Percentiles rank a stretch among this genome's conserved stretches.
phyloP scores from a whole-genome alignment of 2,113 vertebrate genomes.

The Antechinus stuartii region DNA sequence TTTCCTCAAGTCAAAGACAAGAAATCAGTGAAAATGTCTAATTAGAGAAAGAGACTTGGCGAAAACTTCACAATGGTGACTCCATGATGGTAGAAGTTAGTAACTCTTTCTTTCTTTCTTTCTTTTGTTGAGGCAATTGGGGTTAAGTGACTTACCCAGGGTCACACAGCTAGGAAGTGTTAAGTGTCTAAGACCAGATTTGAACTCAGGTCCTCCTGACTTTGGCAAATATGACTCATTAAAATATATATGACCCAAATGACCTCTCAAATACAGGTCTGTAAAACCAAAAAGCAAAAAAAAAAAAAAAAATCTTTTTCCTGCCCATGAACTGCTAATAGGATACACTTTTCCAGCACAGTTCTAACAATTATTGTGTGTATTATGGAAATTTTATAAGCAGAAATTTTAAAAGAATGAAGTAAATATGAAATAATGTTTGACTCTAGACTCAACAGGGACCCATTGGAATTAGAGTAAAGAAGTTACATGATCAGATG shows the following conservation, averaged over 20 bases:
- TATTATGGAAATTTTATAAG: background rate
- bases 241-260: background rate
- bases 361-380: background rate
- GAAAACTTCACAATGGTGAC: background rate
- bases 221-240: no score
- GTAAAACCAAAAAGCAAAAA: background rate
- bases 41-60: background rate
- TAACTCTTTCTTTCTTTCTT: background rate
- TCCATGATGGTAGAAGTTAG: background rate
- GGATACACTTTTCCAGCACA: background rate
- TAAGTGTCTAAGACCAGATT: no score
- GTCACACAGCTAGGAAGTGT: no score
- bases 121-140: no score
- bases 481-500: background rate
- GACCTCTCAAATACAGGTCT: background rate
- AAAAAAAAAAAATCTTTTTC: background rate
- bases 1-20: background rate
- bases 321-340: background rate
- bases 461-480: background rate
- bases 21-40: background rate
- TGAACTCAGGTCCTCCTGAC: no score
- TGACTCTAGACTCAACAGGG: background rate
- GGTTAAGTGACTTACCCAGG: no score
- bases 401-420: background rate
- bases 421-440: background rate